Conservation (phyloP, 1,140 invertebrate species). For the Drosophila nasuta region DNA sequence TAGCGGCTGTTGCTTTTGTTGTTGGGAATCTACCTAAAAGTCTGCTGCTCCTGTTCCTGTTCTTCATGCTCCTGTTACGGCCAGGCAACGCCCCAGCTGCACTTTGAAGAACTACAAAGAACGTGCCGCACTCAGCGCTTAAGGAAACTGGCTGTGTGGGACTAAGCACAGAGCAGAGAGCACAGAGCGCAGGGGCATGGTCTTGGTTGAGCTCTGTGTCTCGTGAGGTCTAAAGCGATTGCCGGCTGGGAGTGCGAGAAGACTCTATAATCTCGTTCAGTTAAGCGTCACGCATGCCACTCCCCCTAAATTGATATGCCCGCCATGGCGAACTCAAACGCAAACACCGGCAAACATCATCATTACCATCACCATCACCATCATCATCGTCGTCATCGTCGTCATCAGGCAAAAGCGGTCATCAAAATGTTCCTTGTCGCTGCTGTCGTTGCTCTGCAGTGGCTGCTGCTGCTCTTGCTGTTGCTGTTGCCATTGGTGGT, state of each 20-base stretch:
- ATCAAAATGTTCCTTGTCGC: conserved; percentile 63
- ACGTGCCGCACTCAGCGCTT: conserved; percentile 53
- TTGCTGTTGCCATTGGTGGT: conserved; percentile 20
- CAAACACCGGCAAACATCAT: conserved; percentile 72
- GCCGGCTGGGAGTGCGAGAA: conserved; percentile 34
- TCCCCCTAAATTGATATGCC: conserved; percentile 82
- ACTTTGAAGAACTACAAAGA: conserved; percentile 67
- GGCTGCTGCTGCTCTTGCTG: conserved; percentile 8
- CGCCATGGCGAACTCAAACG: conserved; percentile 64
- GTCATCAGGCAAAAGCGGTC: conserved; percentile 63
- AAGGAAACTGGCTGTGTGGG: conserved; percentile 11
- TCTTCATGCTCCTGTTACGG: conserved; percentile 47
- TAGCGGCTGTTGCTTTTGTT: conserved; percentile 12
- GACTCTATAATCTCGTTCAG: conserved; percentile 78
- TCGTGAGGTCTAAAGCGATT: conserved; percentile 1
- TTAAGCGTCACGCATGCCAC: conserved; percentile 80
- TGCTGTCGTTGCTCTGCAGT: conserved; percentile 28
- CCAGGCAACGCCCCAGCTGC: conserved; percentile 64
- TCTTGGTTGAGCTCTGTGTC: conserved; percentile 12
- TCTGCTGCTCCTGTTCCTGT: conserved; percentile 43
- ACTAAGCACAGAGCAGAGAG: too few species aligned
- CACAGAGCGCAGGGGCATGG: neutral
- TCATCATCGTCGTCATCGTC: conserved; percentile 76
- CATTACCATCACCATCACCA: conserved; percentile 73
- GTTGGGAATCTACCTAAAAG: conserved; percentile 21